These are phyloP conservation scores for Tortrix viridana DNA, from an alignment of 2,888 invertebrate genomes.

Conservation along the genomic window DNA sequence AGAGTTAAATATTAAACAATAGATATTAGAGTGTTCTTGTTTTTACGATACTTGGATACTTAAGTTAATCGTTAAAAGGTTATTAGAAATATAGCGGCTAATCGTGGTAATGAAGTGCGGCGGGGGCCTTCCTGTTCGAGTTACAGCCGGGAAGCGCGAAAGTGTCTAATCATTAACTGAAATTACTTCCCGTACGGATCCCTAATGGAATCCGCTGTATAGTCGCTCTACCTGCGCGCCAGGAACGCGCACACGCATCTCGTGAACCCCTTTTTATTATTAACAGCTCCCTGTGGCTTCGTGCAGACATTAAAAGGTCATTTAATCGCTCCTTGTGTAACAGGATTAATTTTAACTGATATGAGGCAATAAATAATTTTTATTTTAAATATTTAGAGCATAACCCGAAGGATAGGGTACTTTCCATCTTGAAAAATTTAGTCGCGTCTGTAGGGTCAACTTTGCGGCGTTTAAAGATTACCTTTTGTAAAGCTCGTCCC, in stretches of 20 bases:
- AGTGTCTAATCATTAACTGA: conserved; percentile 71
- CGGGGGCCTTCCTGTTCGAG: conserved; percentile 44
- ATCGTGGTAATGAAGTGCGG: conserved; percentile 63
- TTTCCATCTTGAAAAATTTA: too few relatives aligned
- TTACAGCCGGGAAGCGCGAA: conserved; percentile 60
- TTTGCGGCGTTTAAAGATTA: too few relatives aligned
- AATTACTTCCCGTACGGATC: conserved; percentile 63
- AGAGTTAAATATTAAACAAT: not conserved
- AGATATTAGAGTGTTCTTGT: not conserved
- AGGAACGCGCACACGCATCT: conserved; percentile 16
- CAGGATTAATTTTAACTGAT: conserved; percentile 2
- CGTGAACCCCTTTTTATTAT: conserved; percentile 17
- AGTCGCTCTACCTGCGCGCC: conserved; percentile 23
- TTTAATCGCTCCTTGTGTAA: not conserved
- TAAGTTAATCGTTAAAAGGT: conserved; percentile 62
- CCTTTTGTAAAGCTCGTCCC: too few relatives aligned
- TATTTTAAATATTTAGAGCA: not conserved
- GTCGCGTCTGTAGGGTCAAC: too few relatives aligned
- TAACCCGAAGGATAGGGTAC: too few relatives aligned
- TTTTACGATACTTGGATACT: not conserved
- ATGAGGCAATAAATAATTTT: not conserved
- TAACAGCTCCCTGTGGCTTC: conserved; percentile 21
- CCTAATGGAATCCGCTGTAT: conserved; percentile 41
- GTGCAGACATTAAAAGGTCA: conserved; percentile 17
- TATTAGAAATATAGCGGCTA: conserved; percentile 67